phyloP scores from a whole-genome alignment of 1,140 invertebrate genomes.

The Ptiloglossa arizonensis region DNA sequence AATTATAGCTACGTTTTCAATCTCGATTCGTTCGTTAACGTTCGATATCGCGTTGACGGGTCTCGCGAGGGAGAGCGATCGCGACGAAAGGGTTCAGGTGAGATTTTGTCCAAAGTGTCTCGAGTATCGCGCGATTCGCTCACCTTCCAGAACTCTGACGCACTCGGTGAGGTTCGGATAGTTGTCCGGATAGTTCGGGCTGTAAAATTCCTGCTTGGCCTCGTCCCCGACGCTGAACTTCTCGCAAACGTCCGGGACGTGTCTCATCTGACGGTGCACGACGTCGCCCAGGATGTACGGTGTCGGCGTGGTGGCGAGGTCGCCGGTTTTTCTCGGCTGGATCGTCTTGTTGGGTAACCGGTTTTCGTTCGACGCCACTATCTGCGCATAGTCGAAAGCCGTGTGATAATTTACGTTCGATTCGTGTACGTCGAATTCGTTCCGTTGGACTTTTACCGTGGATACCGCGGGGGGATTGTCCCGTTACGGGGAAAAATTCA shows the following conservation, averaged over 20 bases:
- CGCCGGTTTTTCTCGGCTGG: neutral
- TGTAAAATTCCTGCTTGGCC: slow-evolving; percentile 86
- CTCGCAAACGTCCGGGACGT: slow-evolving; percentile 77
- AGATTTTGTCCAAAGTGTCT: no score
- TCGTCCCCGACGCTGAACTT: slow-evolving; percentile 84
- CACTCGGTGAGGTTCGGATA: slow-evolving; percentile 89
- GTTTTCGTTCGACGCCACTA: slow-evolving; percentile 27
- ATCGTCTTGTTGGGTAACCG: neutral
- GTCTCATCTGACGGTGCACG: slow-evolving; percentile 72
- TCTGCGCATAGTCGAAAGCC: slow-evolving; percentile 50
- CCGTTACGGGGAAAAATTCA: no score
- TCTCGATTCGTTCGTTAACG: no score
- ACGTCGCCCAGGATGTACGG: slow-evolving; percentile 45
- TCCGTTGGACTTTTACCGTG: no score
- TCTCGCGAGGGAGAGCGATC: no score
- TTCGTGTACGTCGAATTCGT: no score
- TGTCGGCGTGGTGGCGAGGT: slow-evolving; percentile 16
- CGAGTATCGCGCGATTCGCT: slow-evolving; percentile 66
- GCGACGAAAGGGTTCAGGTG: no score
- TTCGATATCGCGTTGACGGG: no score
- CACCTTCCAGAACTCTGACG: slow-evolving; percentile 87
- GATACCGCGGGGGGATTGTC: no score
- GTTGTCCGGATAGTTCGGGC: slow-evolving; percentile 87
- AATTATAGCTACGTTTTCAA: no score
- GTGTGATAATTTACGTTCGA: slow-evolving; percentile 23